Evolutionary conservation across 2,888 invertebrate species (phyloP), one percentile per base, ranked within the genome.

Genomic region (Ennomos fuscantarius): DNA sequence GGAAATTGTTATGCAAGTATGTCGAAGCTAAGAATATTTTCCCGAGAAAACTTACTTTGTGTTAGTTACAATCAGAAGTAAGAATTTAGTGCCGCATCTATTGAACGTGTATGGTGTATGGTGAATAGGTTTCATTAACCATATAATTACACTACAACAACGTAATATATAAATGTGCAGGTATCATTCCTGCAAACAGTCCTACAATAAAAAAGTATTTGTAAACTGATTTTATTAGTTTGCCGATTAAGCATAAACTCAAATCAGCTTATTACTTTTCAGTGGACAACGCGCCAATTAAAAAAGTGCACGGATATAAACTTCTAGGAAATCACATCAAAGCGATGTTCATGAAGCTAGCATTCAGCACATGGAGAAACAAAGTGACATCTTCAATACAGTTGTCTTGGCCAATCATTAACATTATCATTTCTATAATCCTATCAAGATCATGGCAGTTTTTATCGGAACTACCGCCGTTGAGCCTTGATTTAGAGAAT

Each of bases 391-490:
- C 86, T 0, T 63, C 87, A 2, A 89, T 91, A 77, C 92, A 92
- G 63, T 78, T 91, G 34, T 66, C 87, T 8, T 86, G 89, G 40
- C 91, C 92, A 0, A 79, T 92, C 36, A 84, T 92, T 59, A 92
- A 90, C 50, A 91, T 92, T 33, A 71, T 82, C 0, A 74, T 92
- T 70, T 89, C 92, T 1, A 87, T 92, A 15, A 44, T 84, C 8
- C 82, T 92, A 61, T 77, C 90, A 1, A 76, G 88, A 47, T 89
- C 91, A 1, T 92, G 92, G 92, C 82, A 84, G 55, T 91, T 92
- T 55, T 75, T 92, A 54, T 77, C 84, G 0, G 93, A 94, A 63
- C 83, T 96, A 9, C 95, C 95, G 0, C 87, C 95, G 0, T 79
- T 95, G 56, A 78, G 82, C 1, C 85, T 96, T n/a, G 90, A 87